phyloP scores from a whole-genome alignment of 2,888 invertebrate genomes.

The Tenthredo livida region DNA sequence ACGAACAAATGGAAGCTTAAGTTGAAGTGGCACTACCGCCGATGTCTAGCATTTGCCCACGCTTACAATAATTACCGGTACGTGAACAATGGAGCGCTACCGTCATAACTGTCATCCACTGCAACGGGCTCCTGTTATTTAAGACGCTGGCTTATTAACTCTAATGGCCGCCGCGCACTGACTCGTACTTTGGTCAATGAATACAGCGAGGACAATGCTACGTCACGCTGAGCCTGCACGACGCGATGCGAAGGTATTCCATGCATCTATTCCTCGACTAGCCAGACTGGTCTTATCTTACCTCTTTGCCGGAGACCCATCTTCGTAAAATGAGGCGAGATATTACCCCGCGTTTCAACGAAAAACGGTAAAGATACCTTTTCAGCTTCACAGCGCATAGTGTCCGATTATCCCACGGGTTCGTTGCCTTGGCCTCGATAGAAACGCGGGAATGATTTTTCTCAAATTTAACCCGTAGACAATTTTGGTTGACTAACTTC shows the following conservation, averaged over 20 bases:
- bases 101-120: conserved; percentile 72
- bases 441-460: conserved; percentile 14
- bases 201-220: conserved; percentile 48
- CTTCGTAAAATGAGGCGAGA: conserved; percentile 44
- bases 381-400: not conserved
- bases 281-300: conserved; percentile 34
- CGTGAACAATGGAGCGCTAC: conserved; percentile 69
- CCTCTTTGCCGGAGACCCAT: conserved; percentile 29
- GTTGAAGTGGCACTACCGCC: conserved; percentile 54
- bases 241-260: conserved; percentile 17
- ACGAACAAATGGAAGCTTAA: conserved; percentile 53
- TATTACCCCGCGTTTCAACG: conserved; percentile 47
- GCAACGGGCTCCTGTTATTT: conserved; percentile 67
- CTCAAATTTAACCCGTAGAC: not conserved
- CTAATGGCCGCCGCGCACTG: conserved; percentile 63
- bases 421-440: conserved; percentile 16
- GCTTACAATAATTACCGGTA: conserved; percentile 68
- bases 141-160: conserved; percentile 71
- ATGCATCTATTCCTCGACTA: conserved; percentile 19
- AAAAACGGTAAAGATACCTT: conserved; percentile 40
- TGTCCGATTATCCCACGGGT: conserved; percentile 43
- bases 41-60: conserved; percentile 47
- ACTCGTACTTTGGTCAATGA: conserved; percentile 39
- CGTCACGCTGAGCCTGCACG: conserved; percentile 45
- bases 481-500: not conserved